Base-by-base conservation (phyloP, 2,888 invertebrate genomes). In the Monochamus alternatus region DNA sequence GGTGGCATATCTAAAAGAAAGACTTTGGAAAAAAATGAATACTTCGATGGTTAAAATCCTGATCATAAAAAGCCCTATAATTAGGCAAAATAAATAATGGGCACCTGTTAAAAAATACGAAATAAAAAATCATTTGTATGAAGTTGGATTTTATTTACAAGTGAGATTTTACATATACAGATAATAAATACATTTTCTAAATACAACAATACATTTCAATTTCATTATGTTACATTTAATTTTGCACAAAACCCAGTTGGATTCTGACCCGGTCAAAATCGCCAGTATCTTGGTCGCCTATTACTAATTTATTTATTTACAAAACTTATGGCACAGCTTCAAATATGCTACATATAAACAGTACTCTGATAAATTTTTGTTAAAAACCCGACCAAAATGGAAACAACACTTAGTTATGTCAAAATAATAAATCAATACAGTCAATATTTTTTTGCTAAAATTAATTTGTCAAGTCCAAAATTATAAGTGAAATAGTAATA, bases 61-160 rank as follows among this genome's bases (percentile, higher is more conserved):
- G 1, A 22, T 22, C 22, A 22, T 22, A 1, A 22, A 22, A 22
- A 22, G 22, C 22, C 22, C 22, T 22, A 22, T 22, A 22, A 22
- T 22, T 22, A 22, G 22, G 22, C 22, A 22, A 22, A 22, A 22
- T 0, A 22, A 22, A 7, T 38, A 7, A 38, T 38, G 38, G 38
- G 4, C 38, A 5, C 5, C 38, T 38, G 5, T 4, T 38, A 38
- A 38, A 55, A n/a, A 55, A 7, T n/a, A 14, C 10, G 55, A 22
- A 55, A 55, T 55, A 59, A 68, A 68, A 38, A 51, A 58, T 7
- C 22, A 30, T 68, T 58, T 71, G 78, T 71, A 71, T 38, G 51
- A 71, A 71, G 60, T 71, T 71, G 62, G 63, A 63, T 32, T 81
- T 83, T 84, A 84, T 84, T 82, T 84, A 84, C 84, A 84, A 78